These are phyloP conservation scores for Ectobius pallidus DNA, from an alignment of 2,888 invertebrate species.

Conservation along the genomic window DNA sequence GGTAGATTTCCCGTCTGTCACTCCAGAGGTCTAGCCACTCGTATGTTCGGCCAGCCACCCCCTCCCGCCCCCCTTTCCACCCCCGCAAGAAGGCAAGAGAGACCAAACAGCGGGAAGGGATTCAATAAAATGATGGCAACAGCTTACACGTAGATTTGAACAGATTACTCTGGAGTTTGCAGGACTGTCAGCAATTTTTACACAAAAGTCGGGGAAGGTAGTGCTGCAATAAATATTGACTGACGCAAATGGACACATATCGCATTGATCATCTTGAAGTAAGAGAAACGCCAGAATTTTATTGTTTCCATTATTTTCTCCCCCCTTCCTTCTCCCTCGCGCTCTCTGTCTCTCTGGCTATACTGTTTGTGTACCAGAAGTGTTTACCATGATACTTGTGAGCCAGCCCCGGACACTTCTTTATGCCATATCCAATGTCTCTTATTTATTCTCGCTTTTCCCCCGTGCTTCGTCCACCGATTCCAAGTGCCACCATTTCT, in stretches of 20 bases:
- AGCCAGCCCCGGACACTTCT: constrained; percentile 21
- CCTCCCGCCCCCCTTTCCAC: background rate
- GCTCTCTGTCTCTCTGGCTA: too few relatives aligned
- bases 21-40: constrained; percentile 2
- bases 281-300: constrained; percentile 22
- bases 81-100: background rate
- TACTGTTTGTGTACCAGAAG: background rate
- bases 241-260: constrained; percentile 44
- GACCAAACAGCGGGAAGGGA: background rate
- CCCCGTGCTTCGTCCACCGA: background rate
- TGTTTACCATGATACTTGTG: constrained; percentile 30
- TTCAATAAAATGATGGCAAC: constrained; percentile 42
- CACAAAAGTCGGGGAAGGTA: constrained; percentile 37
- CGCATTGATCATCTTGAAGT: constrained; percentile 38
- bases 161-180: constrained; percentile 41
- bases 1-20: constrained; percentile 3
- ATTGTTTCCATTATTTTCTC: constrained; percentile 30
- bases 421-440: constrained; percentile 26
- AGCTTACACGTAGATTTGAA: constrained; percentile 41
- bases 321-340: too few relatives aligned
- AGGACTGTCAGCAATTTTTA: constrained; percentile 42
- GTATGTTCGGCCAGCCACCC: background rate
- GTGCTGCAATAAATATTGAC: constrained; percentile 44
- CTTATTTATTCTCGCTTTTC: constrained; percentile 20
- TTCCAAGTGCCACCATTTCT: too few relatives aligned